Base-by-base conservation (phyloP, 2,888 invertebrate species). In the Chromoteleia sp. region DNA sequence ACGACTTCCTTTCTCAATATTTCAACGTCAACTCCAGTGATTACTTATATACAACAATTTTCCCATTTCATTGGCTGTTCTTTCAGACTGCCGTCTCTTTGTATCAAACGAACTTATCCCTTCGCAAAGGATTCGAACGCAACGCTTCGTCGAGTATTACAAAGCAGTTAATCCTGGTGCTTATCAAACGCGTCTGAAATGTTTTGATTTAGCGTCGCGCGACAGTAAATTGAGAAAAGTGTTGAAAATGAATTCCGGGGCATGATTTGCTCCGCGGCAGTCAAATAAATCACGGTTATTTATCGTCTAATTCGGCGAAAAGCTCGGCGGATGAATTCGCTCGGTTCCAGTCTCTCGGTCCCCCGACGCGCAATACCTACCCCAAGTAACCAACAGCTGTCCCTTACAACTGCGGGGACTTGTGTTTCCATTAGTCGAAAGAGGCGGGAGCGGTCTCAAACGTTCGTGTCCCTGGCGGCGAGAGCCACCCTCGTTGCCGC, bases 251-350 rank as follows among this genome's bases (percentile, higher is more conserved):
- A 78, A 65, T 71, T 78, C 43, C 56, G 43, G 48, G 71, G 29
- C 41, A 73, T 59, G 71, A 78, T 78, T 67, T 59, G 79, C 73
- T 43, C 45, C 50, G 41, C 12, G 29, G 12, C 52, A 29, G 67
- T 63, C 68, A 81, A 73, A 81, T 87, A 86, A 87, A 88, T 88
- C 86, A 86, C 83, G 71, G 85, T 86, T 87, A 86, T 88, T 88
- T 87, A 87, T 87, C 84, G 86, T 84, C 82, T 85, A 87, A 87
- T 88, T 86, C 85, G 84, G 78, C 76, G 84, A 83, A 88, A 85
- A 87, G 87, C 85, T 85, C 83, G 74, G 67, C 82, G 73, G 79
- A 82, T 36, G 63, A 71, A 78, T 67, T 70, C 67, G 52, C 50
- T 63, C 54, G 73, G 76, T 39, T 6, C 15, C 8, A 68, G 82